A percentile compares a stretch with the other conserved stretches of the same genome.
Evolutionary conservation across 2,113 vertebrate species (phyloP).

Genomic region (Brachyhypopomus occidentalis): DNA sequence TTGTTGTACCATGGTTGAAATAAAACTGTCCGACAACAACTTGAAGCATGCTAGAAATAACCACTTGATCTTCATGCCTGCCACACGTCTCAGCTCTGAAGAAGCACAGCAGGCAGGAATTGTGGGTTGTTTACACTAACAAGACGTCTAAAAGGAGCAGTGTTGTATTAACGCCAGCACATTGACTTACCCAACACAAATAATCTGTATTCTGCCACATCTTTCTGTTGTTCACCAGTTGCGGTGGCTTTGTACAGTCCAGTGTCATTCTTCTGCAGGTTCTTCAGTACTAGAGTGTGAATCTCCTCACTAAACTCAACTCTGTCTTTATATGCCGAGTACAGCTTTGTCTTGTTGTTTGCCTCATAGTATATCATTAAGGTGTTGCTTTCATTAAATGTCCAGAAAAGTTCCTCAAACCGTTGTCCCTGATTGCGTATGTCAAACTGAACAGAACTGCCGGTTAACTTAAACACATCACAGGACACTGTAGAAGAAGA

Average conservation of each 20-base stretch:
- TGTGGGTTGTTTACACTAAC: too few species aligned
- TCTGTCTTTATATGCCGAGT: background rate
- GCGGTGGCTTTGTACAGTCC: conserved; percentile 32
- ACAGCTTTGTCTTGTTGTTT: rapidly evolving
- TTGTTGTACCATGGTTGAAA: too few species aligned
- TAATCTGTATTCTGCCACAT: background rate
- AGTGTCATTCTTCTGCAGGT: conserved; percentile 39
- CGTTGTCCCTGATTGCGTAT: background rate
- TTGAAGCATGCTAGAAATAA: too few species aligned
- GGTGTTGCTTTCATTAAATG: rapidly evolving
- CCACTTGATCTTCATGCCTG: too few species aligned
- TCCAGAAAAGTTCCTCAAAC: background rate
- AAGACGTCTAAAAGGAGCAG: background rate
- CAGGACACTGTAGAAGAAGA: conserved; percentile 20
- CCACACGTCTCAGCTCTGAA: too few species aligned
- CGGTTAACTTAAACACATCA: conserved; percentile 2
- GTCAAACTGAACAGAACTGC: conserved; percentile 28
- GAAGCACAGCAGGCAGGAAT: too few species aligned
- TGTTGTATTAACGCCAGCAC: background rate
- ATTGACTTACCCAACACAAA: conserved; percentile 38
- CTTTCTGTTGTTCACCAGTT: rapidly evolving
- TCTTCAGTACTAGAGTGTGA: conserved; percentile 30
- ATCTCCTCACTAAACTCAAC: background rate
- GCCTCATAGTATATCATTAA: background rate
- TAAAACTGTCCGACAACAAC: too few species aligned